A percentile compares a stretch with the other conserved stretches of the same genome.
Conservation (phyloP, 2,113 vertebrate species). For the Cisticola juncidis region DNA sequence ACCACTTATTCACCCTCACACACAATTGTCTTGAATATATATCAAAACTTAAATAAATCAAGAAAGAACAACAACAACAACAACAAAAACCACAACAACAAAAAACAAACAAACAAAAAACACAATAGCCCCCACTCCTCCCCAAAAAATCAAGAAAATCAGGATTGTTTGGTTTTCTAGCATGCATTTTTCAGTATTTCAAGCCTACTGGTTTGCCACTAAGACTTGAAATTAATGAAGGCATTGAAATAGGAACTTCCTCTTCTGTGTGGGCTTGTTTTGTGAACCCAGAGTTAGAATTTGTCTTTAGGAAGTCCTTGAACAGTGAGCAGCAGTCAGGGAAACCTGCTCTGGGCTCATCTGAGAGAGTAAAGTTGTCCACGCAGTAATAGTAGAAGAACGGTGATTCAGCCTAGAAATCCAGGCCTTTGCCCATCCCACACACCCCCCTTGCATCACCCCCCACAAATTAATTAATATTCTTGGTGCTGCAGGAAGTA, state of each 20-base stretch:
- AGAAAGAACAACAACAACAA: neutral
- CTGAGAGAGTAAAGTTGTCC: neutral
- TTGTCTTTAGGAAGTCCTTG: neutral
- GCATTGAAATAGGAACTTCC: neutral
- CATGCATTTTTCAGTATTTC: neutral
- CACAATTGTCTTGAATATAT: neutral
- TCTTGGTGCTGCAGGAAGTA: neutral
- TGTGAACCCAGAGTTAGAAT: neutral
- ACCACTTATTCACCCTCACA: accelerated
- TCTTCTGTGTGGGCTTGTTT: neutral
- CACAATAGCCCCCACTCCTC: accelerated
- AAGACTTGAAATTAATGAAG: neutral
- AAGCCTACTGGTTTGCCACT: neutral
- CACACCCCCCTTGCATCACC: neutral
- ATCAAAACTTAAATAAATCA: neutral
- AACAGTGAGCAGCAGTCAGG: neutral
- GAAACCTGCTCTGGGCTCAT: neutral
- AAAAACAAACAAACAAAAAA: neutral
- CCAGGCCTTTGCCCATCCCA: neutral
- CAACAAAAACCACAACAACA: no score
- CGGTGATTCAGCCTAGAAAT: neutral
- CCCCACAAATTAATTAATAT: neutral
- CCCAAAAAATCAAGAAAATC: neutral
- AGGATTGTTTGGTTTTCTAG: neutral
- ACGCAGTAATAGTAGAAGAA: accelerated